Base-by-base conservation (phyloP, 2,797 vertebrate genomes). In the Scolopax rusticola region DNA sequence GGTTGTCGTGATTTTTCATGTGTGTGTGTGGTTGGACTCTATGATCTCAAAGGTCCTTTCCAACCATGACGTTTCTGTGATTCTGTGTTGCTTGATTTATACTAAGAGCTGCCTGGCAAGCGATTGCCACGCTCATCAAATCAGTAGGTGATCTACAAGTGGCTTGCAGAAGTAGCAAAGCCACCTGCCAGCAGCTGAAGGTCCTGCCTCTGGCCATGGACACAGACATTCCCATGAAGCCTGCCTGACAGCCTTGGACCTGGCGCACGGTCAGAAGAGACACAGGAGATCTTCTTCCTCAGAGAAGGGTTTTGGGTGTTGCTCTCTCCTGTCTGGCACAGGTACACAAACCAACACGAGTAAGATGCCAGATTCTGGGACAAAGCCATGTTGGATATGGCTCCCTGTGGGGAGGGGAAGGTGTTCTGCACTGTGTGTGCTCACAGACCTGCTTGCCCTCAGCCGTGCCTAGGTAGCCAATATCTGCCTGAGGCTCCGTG, bases 401-500 rank as follows among this genome's bases (percentile, higher is more conserved):
- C 28, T 93, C 38, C 40, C 45, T 70, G 0, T 1, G 2, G 69
- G 24, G 14, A 86, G 27, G 23, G 28, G 53, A 53, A n/a, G 27
- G 15, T 30, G 30, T 71, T 82, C 77, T 90, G 73, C 53, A 8
- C 25, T n/a, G 33, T 1, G 0, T 30, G 33, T 63, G 59, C 69
- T 75, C 56, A 16, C 4, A 20, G 65, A 65, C 7, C 36, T 67
- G 60, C 65, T 45, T 30, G 65, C 70, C 43, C 64, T 67, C 77
- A 81, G 43, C 69, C 43, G 74, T 3, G 6, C 74, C 65, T 33
- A 23, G 47, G 17, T 4, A 53, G 41, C 40, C 4, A 20, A 17
- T 23, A 25, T 57, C 50, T 92, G 51, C 0, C 0, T 32, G 28
- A 73, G 33, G 30, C 38, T 81, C 38, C 2, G 0, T 41, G 24